Percentiles rank a stretch among this genome's conserved stretches.
These are phyloP conservation scores for Porites divaricata DNA, from an alignment of 92 coral and sea anemone species.

Conservation along the genomic window DNA sequence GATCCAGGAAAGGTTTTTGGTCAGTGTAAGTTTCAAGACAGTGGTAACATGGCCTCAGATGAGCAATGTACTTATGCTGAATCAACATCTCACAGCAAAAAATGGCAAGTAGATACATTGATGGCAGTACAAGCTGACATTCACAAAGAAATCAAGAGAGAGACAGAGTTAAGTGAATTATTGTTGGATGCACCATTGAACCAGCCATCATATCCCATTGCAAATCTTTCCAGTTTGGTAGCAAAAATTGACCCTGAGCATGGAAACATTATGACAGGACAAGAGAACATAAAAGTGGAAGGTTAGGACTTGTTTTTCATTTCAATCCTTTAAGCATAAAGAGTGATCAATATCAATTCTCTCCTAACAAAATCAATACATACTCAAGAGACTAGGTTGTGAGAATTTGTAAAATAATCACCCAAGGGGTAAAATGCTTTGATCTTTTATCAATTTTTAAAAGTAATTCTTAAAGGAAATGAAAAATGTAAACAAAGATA, in stretches of 20 bases:
- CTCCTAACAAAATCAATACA: no score
- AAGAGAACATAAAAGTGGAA: slow-evolving; percentile 30
- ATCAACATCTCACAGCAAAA: not conserved
- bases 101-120: not conserved
- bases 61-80: not conserved
- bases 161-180: not conserved
- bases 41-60: not conserved
- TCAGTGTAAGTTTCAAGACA: slow-evolving; percentile 5
- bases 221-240: slow-evolving; percentile 84
- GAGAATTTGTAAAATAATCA: no score
- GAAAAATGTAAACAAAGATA: no score
- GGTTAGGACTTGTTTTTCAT: slow-evolving; percentile 14
- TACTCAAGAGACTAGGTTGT: no score
- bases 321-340: no score
- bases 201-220: slow-evolving; percentile 77
- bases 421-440: no score
- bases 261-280: slow-evolving; percentile 47
- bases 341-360: no score
- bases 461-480: no score
- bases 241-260: slow-evolving; percentile 80
- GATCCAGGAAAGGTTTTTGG: slow-evolving; percentile 47
- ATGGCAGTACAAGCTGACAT: not conserved
- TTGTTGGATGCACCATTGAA: not conserved
- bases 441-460: no score
- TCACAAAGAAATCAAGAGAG: not conserved